These are phyloP conservation scores for Zaprionus gabonicus DNA, from an alignment of 1,140 invertebrate species.

Conservation along the genomic window DNA sequence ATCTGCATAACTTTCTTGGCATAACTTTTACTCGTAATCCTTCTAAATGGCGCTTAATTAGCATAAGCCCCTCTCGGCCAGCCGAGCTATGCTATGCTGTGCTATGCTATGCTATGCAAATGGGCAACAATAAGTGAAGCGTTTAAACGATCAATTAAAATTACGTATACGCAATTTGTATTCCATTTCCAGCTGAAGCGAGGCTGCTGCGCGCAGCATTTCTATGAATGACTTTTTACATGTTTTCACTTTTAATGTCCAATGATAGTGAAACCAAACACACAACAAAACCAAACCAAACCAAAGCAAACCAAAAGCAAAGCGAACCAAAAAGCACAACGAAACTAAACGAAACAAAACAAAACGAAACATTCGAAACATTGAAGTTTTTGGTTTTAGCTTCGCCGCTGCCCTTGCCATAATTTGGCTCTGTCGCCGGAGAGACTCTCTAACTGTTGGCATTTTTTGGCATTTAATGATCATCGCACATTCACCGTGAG, in stretches of 20 bases:
- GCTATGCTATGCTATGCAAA: slow-evolving; percentile 19
- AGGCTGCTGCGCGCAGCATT: slow-evolving; percentile 41
- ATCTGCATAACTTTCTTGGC: slow-evolving; percentile 52
- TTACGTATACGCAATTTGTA: slow-evolving; percentile 77
- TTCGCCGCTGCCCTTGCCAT: slow-evolving; percentile 68
- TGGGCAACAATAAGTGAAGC: slow-evolving; percentile 49
- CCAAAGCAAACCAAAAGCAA: slow-evolving; percentile 59
- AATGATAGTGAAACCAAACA: slow-evolving; percentile 55
- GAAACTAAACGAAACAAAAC: slow-evolving; percentile 59
- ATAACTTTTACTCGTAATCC: slow-evolving; percentile 54
- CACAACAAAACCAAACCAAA: slow-evolving; percentile 64
- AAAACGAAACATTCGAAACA: slow-evolving; percentile 76
- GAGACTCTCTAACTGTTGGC: slow-evolving; percentile 56
- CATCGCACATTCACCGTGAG: slow-evolving; percentile 59
- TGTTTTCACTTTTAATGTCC: slow-evolving; percentile 79
- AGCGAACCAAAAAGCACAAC: slow-evolving; percentile 37
- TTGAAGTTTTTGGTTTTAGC: slow-evolving; percentile 57
- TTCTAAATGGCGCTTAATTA: slow-evolving; percentile 43
- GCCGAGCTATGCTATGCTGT: neutral
- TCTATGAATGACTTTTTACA: slow-evolving; percentile 72
- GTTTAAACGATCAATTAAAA: slow-evolving; percentile 77
- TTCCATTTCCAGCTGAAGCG: slow-evolving; percentile 37
- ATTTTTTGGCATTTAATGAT: slow-evolving; percentile 80
- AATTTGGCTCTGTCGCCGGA: slow-evolving; percentile 65
- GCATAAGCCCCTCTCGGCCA: slow-evolving; percentile 26